These are phyloP conservation scores for Eucera pruinosa DNA, from an alignment of 2,888 invertebrate genomes.

Conservation along the genomic window DNA sequence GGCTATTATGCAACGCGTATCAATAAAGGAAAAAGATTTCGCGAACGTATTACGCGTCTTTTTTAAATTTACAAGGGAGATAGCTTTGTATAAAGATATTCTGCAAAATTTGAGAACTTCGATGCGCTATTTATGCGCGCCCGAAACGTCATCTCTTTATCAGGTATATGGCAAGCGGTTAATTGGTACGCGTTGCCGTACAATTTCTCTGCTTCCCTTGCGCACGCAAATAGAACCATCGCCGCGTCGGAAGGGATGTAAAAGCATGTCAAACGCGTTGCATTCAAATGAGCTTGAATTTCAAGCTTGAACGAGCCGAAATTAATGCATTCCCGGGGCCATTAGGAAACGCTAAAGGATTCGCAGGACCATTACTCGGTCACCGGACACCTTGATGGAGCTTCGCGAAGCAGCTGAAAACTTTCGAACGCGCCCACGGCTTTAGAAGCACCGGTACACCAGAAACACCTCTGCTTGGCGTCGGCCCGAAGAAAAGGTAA, in stretches of 20 bases:
- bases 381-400: conserved; percentile 42
- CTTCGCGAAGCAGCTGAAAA: conserved; percentile 35
- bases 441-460: conserved; percentile 46
- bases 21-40: too few species aligned
- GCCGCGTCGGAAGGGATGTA: neutral
- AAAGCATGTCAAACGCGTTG: neutral
- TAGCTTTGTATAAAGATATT: neutral
- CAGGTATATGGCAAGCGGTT: too few species aligned
- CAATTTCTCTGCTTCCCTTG: too few species aligned
- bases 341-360: conserved; percentile 19
- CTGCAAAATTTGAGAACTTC: too few species aligned
- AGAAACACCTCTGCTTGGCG: conserved; percentile 68
- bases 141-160: too few species aligned
- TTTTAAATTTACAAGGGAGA: neutral
- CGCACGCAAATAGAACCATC: too few species aligned
- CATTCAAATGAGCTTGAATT: neutral
- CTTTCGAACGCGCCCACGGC: conserved; percentile 20
- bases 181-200: too few species aligned
- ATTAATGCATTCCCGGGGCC: conserved; percentile 28
- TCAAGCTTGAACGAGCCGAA: conserved; percentile 21
- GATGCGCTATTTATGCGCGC: too few species aligned
- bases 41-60: neutral
- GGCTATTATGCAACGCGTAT: conserved; percentile 8
- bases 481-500: conserved; percentile 80
- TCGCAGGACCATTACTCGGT: conserved; percentile 35